Conservation (phyloP, 2,888 invertebrate species). For the Troides aeacus region DNA sequence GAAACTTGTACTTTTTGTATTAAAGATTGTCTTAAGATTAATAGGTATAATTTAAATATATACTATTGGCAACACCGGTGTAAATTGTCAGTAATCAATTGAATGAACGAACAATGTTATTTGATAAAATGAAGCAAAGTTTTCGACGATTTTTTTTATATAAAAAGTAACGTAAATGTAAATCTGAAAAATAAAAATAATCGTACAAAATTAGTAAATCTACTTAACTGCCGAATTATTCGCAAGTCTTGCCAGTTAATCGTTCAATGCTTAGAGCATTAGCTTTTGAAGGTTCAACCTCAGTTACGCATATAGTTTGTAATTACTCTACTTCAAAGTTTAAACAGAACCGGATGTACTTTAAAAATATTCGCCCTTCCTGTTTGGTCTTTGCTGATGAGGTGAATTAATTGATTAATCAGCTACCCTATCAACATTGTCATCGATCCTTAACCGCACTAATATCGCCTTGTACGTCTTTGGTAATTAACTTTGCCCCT, state of each 20-base stretch:
- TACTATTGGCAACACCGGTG: background rate
- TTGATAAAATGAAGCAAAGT: background rate
- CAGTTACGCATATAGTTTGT: background rate
- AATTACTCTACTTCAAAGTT: background rate
- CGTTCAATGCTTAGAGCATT: background rate
- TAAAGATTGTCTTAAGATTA: background rate
- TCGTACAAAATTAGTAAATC: background rate
- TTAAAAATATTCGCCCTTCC: background rate
- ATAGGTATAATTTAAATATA: background rate
- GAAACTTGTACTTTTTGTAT: constrained; percentile 4
- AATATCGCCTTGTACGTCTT: background rate
- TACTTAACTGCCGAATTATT: background rate
- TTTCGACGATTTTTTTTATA: background rate
- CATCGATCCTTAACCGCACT: background rate
- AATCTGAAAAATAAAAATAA: background rate
- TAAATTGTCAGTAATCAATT: background rate
- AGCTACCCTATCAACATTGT: too few relatives aligned
- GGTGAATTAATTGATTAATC: too few relatives aligned
- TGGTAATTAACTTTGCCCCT: background rate
- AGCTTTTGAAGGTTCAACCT: background rate
- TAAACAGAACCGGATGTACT: background rate
- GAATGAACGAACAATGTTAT: background rate
- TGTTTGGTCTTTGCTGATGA: too few relatives aligned
- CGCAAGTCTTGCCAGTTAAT: background rate
- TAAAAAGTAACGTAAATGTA: too few relatives aligned